Conservation (phyloP, 1,140 invertebrate genomes). For the Rhopalosiphum maidis region DNA sequence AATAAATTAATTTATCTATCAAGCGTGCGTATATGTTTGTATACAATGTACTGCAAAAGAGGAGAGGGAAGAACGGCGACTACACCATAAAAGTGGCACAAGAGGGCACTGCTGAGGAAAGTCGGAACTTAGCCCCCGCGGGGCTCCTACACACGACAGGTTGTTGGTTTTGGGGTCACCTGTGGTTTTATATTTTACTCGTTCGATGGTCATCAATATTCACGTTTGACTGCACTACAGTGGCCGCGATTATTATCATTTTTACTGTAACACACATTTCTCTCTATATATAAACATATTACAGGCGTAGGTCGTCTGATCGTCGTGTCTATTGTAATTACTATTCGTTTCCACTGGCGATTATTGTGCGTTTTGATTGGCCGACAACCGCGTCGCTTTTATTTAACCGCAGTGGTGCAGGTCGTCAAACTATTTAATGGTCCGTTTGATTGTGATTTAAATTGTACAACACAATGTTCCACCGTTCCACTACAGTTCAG, state of each 20-base stretch:
- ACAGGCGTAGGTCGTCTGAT: not conserved
- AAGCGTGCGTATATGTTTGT: not conserved
- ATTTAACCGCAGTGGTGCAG: not conserved
- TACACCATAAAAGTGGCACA: slow-evolving; percentile 31
- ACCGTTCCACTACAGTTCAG: not conserved
- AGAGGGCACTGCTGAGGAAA: slow-evolving; percentile 30
- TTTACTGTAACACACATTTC: not conserved
- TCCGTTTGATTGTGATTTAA: slow-evolving; percentile 16
- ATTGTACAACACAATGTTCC: not conserved
- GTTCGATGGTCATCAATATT: slow-evolving; percentile 29
- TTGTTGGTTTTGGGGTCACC: slow-evolving; percentile 33
- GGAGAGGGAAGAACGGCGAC: not conserved
- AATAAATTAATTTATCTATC: not conserved
- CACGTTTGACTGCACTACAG: not conserved
- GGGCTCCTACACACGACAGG: slow-evolving; percentile 20
- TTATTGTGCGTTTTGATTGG: not conserved
- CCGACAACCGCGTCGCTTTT: not conserved
- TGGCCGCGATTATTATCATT: not conserved
- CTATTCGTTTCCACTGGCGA: not conserved
- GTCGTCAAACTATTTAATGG: not conserved
- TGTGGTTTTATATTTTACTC: slow-evolving; percentile 29
- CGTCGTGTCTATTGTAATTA: not conserved
- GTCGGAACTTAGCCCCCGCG: slow-evolving; percentile 31
- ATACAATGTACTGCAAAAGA: too few relatives aligned
- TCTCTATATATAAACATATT: not conserved